Base-by-base conservation (phyloP, 2,888 invertebrate genomes). In the Ichneumon xanthorius region DNA sequence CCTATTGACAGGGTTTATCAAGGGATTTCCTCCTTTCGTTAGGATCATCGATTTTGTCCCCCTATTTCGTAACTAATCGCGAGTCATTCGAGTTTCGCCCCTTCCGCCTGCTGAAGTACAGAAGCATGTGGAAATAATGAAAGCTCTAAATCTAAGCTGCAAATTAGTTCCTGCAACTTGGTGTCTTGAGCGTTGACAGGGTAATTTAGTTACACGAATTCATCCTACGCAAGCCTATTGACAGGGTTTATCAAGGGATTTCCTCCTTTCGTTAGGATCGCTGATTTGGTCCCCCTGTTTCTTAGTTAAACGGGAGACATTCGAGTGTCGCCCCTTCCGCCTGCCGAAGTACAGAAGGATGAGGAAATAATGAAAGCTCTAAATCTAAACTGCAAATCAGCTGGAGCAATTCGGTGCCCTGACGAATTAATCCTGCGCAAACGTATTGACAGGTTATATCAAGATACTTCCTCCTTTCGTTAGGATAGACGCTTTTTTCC, bases 51-150 rank as follows among this genome's bases (percentile, higher is more conserved):
- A 37, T 55, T 26, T 68, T 37, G 6, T 55, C 48, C 45, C 40
- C 9, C 37, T 50, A 40, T 55, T 30, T 68, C 40, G 22, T 77
- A 22, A 40, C 40, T 77, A 58, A 55, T 14, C 53, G 45, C 4
- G 40, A 68, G 40, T 73, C 26, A 72, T 37, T 72, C 45, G 22
- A 22, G 22, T 68, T 40, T 55, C 68, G 55, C 16, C n/a, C 53
- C 26, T 76, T 50, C 67, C 22, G 19, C 63, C 11, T 50, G 22
- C 50, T 11, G 53, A 16, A 14, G 22, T 9, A 9, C 30, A 14
- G n/a, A 55, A 68, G 40, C 22, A 40, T 40, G 40, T n/a, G 68
- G 68, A 77, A 77, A 53, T 68, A 19, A 40, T 30, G 53, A 55
- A 33, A 6, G 33, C 33, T 33, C 33, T 33, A 33, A 5, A 33